Evolutionary conservation across 2,113 vertebrate species (phyloP).

Genomic region (Scopus umbretta): DNA sequence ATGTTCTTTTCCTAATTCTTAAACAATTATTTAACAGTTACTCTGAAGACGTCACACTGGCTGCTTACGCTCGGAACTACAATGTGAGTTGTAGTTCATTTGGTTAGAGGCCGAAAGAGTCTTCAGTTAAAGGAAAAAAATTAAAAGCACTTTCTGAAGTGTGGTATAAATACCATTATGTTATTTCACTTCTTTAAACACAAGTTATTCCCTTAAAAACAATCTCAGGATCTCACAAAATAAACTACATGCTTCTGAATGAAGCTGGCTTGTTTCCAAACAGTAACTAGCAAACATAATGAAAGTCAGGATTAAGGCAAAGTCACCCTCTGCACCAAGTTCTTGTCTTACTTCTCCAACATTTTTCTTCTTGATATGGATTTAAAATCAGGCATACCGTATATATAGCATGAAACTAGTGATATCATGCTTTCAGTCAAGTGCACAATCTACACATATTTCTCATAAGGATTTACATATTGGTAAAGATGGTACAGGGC

Average conservation of each 20-base stretch:
- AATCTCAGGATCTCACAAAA: background rate
- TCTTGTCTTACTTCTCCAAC: background rate
- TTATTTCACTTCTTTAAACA: background rate
- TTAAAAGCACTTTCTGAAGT: background rate
- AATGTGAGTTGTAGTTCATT: background rate
- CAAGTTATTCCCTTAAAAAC: background rate
- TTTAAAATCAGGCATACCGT: background rate
- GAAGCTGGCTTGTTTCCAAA: background rate
- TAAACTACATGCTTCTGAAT: background rate
- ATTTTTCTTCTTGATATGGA: background rate
- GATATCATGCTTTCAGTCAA: background rate
- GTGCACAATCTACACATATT: background rate
- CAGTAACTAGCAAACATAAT: background rate
- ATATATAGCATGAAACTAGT: background rate
- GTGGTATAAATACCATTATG: background rate
- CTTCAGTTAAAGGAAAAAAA: background rate
- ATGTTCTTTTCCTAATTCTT: background rate
- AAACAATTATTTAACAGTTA: background rate
- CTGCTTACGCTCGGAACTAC: background rate
- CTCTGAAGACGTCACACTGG: background rate
- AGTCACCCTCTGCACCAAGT: background rate
- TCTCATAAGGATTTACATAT: background rate
- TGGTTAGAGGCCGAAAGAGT: background rate
- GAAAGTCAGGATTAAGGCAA: background rate
- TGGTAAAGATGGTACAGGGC: background rate